phyloP scores from a whole-genome alignment of 2,113 vertebrate species.

The Brachyistius frenatus region DNA sequence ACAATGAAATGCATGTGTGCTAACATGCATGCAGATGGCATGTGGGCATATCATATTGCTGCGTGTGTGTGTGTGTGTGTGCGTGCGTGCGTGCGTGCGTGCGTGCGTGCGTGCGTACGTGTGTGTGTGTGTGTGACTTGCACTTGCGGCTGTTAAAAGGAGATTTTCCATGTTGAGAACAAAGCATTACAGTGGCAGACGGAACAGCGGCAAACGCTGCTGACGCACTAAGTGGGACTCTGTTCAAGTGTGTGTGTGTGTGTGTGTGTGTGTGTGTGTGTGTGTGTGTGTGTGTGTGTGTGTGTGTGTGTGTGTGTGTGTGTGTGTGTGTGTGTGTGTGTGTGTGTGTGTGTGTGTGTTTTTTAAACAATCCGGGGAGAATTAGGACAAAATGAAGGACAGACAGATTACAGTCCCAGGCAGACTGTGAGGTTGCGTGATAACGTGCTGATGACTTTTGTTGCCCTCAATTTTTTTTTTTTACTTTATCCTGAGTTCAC shows the following conservation, averaged over 20 bases:
- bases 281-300: slow-evolving; percentile 35
- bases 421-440: slow-evolving; percentile 57
- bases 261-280: slow-evolving; percentile 18
- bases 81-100: slow-evolving; percentile 16
- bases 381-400: slow-evolving; percentile 67
- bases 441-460: slow-evolving; percentile 61
- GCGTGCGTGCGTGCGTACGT: slow-evolving; percentile 27
- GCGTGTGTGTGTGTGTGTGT: slow-evolving; percentile 15
- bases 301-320: slow-evolving; percentile 25
- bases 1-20: slow-evolving; percentile 13
- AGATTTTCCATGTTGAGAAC: slow-evolving; percentile 65
- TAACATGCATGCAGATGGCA: slow-evolving; percentile 12
- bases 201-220: slow-evolving; percentile 54
- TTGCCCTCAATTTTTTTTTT: slow-evolving; percentile 27
- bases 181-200: slow-evolving; percentile 60
- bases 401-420: slow-evolving; percentile 56
- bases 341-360: slow-evolving; percentile 5
- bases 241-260: background rate
- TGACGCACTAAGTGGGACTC: slow-evolving; percentile 55
- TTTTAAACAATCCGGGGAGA: slow-evolving; percentile 52
- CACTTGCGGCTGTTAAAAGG: slow-evolving; percentile 51
- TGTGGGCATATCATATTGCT: slow-evolving; percentile 6
- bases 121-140: slow-evolving; percentile 22
- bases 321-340: slow-evolving; percentile 46
- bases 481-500: slow-evolving; percentile 9